phyloP scores from a whole-genome alignment of 2,797 vertebrate species.

The Smutsia temminckii region DNA sequence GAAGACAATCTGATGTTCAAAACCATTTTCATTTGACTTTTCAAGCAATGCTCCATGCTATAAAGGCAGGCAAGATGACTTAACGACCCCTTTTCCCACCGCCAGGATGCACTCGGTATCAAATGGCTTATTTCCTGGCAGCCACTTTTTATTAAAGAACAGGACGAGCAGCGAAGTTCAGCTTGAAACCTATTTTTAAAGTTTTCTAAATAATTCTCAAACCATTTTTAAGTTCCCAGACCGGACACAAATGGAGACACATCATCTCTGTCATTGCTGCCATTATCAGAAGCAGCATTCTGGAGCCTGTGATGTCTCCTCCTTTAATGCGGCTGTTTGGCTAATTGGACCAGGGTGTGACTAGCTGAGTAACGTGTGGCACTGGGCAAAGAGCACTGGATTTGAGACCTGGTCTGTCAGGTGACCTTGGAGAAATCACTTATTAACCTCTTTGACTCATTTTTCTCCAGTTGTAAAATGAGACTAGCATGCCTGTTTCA shows the following conservation, averaged over 20 bases:
- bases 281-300: background rate
- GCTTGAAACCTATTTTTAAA: background rate
- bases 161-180: background rate
- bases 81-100: background rate
- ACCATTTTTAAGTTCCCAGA: background rate
- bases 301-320: background rate
- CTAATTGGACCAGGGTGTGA: background rate
- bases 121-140: background rate
- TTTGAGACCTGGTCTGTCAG: background rate
- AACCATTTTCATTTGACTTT: constrained; percentile 12
- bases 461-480: background rate
- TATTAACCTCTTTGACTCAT: background rate
- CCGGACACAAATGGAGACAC: background rate
- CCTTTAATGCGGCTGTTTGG: background rate
- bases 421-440: background rate
- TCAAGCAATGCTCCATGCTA: background rate
- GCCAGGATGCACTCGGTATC: background rate
- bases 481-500: background rate
- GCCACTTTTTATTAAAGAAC: background rate
- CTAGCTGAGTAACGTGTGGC: background rate
- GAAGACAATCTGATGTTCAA: background rate
- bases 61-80: background rate
- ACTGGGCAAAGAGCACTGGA: background rate
- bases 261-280: background rate
- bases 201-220: background rate